These are phyloP conservation scores for Chloroclysta siterata DNA, from an alignment of 2,888 invertebrate genomes.

Conservation along the genomic window DNA sequence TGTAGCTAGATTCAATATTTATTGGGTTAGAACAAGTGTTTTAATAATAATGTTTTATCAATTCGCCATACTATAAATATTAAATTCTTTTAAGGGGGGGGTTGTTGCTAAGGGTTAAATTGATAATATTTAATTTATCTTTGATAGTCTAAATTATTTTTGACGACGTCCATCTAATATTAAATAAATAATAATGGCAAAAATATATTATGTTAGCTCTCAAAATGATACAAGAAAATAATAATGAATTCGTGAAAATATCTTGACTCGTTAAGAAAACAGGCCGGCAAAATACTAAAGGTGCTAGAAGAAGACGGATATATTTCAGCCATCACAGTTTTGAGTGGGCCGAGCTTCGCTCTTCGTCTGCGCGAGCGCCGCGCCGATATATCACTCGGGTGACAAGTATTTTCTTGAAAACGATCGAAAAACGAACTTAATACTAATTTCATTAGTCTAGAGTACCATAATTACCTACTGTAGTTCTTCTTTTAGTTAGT, in stretches of 20 bases:
- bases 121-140: too few relatives aligned
- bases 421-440: not conserved
- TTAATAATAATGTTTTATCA: not conserved
- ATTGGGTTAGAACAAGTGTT: slow-evolving; percentile 1
- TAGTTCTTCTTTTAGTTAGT: too few relatives aligned
- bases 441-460: not conserved
- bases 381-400: slow-evolving; percentile 71
- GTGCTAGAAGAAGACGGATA: slow-evolving; percentile 67
- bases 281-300: slow-evolving; percentile 47
- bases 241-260: slow-evolving; percentile 36
- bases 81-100: not conserved
- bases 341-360: slow-evolving; percentile 75
- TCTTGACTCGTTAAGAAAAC: slow-evolving; percentile 46
- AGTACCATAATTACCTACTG: too few relatives aligned
- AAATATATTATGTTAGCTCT: too few relatives aligned
- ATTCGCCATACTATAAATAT: not conserved
- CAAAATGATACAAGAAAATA: too few relatives aligned
- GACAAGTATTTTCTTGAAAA: slow-evolving; percentile 61
- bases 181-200: too few relatives aligned
- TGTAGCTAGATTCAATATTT: slow-evolving; percentile 46
- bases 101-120: too few relatives aligned
- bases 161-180: too few relatives aligned
- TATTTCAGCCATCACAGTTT: slow-evolving; percentile 60
- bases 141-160: too few relatives aligned
- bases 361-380: slow-evolving; percentile 72